Base-by-base conservation (phyloP, 2,888 invertebrate genomes). In the Tiliacea citrago region DNA sequence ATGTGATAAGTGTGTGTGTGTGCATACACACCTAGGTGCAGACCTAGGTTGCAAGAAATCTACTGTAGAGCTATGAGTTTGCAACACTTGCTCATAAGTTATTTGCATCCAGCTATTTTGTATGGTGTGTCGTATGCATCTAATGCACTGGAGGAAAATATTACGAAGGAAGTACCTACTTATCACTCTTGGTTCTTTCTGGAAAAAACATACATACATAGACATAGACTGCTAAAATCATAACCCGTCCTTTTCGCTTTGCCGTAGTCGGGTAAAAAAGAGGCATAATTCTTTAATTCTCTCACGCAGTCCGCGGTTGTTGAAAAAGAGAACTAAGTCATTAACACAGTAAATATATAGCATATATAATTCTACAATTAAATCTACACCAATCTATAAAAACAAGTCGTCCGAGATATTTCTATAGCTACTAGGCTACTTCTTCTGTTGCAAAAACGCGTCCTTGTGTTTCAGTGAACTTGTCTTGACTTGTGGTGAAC, bases 1-100 rank as follows among this genome's bases (percentile, higher is more conserved):
- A 47, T 58, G 75, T 73, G 53, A 73, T 73, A 63, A 63, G 73
- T 79, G 12, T n/a, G 42, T 35, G 58, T 42, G 63, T n/a, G n/a
- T n/a, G n/a, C n/a, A 72, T 57, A 53, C n/a, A n/a, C n/a, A n/a
- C n/a, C n/a, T n/a, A n/a, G n/a, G n/a, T n/a, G 10, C 63, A 74
- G 29, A 78, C 49, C 47, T 42, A 63, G 29, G 18, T n/a, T 78
- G 29, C 39, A 65, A 58, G 58, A 55, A 67, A 74, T 49, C 42
- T 65, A 35, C 18, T 51, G 39, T 24, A 29, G 4, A 51, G 55
- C 12, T 79, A 58, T 58, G 51, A 68, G 21, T 51, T 53, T 3
- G 47, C 49, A 73, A 60, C 47, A 39, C 47, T 68, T 63, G 55
- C 66, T 80, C 81, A 42, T 67, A 62, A 42, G 6, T 62, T 74